Percentiles rank a stretch among this genome's conserved stretches.
Evolutionary conservation across 1,140 invertebrate genomes (phyloP).

Genomic region (Drosophila murphyi): DNA sequence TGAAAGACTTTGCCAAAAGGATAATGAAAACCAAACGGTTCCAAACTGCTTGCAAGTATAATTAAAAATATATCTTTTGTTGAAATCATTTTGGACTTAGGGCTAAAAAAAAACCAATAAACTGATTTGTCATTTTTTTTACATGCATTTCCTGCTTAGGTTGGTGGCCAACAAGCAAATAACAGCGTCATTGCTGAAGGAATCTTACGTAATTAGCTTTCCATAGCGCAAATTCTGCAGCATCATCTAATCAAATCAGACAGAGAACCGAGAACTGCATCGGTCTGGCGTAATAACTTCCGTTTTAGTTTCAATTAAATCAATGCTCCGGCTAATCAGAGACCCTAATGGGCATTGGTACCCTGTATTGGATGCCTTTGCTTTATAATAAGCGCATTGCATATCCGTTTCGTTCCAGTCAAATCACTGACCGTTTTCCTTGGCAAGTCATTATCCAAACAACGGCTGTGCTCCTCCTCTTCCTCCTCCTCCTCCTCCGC

Average conservation of each 20-base stretch:
- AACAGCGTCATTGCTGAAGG: slow-evolving; percentile 27
- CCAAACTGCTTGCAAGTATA: background rate
- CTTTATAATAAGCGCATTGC: slow-evolving; percentile 39
- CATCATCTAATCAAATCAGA: slow-evolving; percentile 76
- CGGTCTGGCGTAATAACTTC: slow-evolving; percentile 69
- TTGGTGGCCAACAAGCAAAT: slow-evolving; percentile 35
- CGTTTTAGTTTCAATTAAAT: slow-evolving; percentile 76
- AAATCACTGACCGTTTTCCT: slow-evolving; percentile 54
- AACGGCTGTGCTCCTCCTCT: background rate
- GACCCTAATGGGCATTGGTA: slow-evolving; percentile 19
- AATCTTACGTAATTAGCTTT: slow-evolving; percentile 57
- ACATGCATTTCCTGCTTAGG: slow-evolving; percentile 62
- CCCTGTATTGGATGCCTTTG: slow-evolving; percentile 18
- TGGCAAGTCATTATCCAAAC: slow-evolving; percentile 71
- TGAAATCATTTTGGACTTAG: background rate
- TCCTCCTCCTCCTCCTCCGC: background rate
- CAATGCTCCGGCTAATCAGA: slow-evolving; percentile 69
- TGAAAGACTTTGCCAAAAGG: slow-evolving; percentile 13
- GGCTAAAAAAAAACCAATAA: background rate
- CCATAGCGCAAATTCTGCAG: slow-evolving; percentile 44
- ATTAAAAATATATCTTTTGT: slow-evolving; percentile 5
- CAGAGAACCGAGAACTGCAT: slow-evolving; percentile 20
- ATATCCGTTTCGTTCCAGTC: slow-evolving; percentile 67
- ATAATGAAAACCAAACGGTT: background rate
- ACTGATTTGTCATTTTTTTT: slow-evolving; percentile 9